A percentile compares a stretch with the other conserved stretches of the same genome.
These are phyloP conservation scores for Sanderia malayensis DNA, from an alignment of 30 jellyfish, hydroid and myxozoan genomes.

Conservation along the genomic window DNA sequence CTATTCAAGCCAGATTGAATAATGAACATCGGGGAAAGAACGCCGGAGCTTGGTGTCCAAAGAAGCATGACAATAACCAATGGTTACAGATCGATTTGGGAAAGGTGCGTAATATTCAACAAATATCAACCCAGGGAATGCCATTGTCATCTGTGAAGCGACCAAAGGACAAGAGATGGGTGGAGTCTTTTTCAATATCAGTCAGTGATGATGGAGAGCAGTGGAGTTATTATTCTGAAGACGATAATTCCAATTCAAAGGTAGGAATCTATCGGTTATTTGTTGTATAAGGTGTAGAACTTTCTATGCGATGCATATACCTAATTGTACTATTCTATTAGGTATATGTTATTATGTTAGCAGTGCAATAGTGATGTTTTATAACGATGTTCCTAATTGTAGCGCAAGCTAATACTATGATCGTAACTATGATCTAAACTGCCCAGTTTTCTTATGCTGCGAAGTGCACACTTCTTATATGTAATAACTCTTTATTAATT, in stretches of 20 bases:
- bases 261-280: neutral
- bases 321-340: no score
- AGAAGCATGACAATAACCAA: constrained; percentile 21
- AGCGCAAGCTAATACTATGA: no score
- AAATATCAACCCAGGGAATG: constrained; percentile 44
- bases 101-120: constrained; percentile 11
- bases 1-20: constrained; percentile 29
- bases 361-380: no score
- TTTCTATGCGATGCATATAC: no score
- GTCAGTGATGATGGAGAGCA: constrained; percentile 20
- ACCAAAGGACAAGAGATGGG: constrained; percentile 54
- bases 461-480: no score
- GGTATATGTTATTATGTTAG: no score
- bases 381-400: no score
- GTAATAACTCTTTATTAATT: no score
- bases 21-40: constrained; percentile 13
- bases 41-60: constrained; percentile 57
- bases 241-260: constrained; percentile 24
- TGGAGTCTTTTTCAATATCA: constrained; percentile 23
- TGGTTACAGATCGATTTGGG: constrained; percentile 29
- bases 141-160: constrained; percentile 42
- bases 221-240: constrained; percentile 23
- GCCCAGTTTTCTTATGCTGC: no score
- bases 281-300: no score
- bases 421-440: no score